phyloP scores from a whole-genome alignment of 2,888 invertebrate species.

The Oxyteleia sp. region DNA sequence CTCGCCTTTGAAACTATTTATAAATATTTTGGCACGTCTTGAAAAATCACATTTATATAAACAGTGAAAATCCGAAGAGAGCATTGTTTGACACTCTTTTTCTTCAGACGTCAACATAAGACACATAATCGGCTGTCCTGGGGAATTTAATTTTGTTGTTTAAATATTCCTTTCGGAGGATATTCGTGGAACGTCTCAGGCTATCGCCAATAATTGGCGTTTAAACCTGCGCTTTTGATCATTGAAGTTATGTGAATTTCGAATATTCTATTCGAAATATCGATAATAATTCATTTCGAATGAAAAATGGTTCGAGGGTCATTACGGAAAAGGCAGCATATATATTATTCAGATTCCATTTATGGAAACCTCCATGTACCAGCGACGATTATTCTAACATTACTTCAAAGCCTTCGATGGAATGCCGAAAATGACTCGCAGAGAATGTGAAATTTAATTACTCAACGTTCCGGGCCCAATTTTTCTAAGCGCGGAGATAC shows the following conservation, averaged over 20 bases:
- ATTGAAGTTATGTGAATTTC: conserved; percentile 10
- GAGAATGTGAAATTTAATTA: conserved; percentile 45
- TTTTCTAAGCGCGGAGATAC: conserved; percentile 27
- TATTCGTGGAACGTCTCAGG: not conserved
- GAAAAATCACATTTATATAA: conserved; percentile 26
- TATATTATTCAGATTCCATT: conserved; percentile 1
- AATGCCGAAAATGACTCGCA: conserved; percentile 32
- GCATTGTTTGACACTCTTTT: not conserved
- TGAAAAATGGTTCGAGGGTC: conserved; percentile 82
- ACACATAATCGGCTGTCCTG: too few relatives aligned
- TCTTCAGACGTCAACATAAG: not conserved
- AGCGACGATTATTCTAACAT: conserved; percentile 10
- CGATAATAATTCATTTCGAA: conserved; percentile 82
- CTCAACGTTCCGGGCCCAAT: conserved; percentile 20
- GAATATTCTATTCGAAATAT: conserved; percentile 29
- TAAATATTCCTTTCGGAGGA: conserved; percentile 5
- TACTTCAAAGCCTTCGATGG: conserved; percentile 8
- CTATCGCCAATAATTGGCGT: conserved; percentile 16
- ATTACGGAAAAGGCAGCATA: conserved; percentile 64
- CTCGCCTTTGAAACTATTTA: conserved; percentile 84
- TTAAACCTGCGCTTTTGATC: conserved; percentile 4
- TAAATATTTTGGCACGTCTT: conserved; percentile 85
- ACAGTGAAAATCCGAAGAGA: conserved; percentile 1
- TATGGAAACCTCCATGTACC: not conserved
- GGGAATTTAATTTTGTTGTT: conserved; percentile 2